Evolutionary conservation across 2,888 invertebrate genomes (phyloP).

Genomic region (Tuberolachnus salignus): DNA sequence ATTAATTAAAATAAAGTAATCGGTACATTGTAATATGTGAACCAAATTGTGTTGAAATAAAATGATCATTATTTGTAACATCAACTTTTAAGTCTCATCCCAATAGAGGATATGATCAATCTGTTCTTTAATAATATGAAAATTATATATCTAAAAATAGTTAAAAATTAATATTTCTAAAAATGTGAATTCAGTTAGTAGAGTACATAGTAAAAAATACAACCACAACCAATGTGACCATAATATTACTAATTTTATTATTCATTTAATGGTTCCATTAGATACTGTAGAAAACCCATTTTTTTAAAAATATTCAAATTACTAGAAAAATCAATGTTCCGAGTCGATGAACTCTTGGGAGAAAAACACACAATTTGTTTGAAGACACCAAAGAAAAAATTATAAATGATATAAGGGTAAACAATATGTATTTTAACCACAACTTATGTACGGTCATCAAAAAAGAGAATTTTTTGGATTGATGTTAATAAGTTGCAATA

Average conservation of each 20-base stretch:
- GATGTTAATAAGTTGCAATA: background rate
- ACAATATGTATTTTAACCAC: background rate
- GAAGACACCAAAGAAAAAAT: background rate
- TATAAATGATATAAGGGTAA: background rate
- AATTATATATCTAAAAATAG: too few species aligned
- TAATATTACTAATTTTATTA: too few species aligned
- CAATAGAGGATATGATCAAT: background rate
- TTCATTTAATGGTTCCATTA: too few species aligned
- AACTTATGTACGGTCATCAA: slow-evolving; percentile 2
- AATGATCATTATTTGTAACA: background rate
- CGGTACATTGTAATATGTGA: background rate
- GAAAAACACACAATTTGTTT: background rate
- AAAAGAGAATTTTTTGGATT: slow-evolving; percentile 10
- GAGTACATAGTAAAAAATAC: too few species aligned
- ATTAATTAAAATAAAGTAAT: background rate
- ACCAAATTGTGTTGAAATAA: background rate
- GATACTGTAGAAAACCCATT: slow-evolving; percentile 3
- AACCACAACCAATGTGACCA: too few species aligned
- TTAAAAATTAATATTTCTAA: too few species aligned
- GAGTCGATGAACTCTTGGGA: slow-evolving; percentile 1
- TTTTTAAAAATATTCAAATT: background rate
- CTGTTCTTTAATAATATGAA: background rate
- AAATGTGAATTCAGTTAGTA: too few species aligned
- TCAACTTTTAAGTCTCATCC: background rate
- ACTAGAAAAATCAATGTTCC: slow-evolving; percentile 3